Evolutionary conservation across 1,140 invertebrate species (phyloP).

Genomic region (Eriocheir sinensis): DNA sequence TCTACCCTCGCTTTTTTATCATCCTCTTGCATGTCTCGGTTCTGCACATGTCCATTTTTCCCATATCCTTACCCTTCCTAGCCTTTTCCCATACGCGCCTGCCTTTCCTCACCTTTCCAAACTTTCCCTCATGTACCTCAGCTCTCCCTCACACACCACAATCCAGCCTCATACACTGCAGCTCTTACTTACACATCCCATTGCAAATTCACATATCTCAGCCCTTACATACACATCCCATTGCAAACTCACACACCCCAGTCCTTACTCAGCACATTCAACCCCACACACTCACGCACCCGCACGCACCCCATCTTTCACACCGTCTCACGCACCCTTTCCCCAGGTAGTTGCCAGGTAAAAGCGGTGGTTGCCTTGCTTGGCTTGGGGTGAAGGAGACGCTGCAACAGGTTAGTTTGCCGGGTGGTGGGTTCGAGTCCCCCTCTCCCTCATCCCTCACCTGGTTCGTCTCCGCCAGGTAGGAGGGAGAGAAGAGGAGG

Average conservation of each 20-base stretch:
- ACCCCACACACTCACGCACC: background rate
- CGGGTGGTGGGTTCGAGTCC: background rate
- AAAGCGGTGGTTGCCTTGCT: background rate
- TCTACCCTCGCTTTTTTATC: too few species aligned
- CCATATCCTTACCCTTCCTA: too few species aligned
- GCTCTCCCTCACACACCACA: background rate
- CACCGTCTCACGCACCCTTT: too few species aligned
- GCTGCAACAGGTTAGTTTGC: background rate
- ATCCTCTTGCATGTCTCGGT: too few species aligned
- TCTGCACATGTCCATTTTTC: too few species aligned
- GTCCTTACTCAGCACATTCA: too few species aligned
- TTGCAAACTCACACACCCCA: too few species aligned
- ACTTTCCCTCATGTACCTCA: background rate
- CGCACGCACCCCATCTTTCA: too few species aligned
- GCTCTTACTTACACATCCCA: background rate
- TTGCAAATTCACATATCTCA: background rate
- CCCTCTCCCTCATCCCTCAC: background rate
- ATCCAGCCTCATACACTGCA: background rate
- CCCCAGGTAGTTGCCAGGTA: slow-evolving; percentile 1
- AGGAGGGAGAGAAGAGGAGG: background rate
- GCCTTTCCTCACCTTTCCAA: too few species aligned
- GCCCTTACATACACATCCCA: background rate
- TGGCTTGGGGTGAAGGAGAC: background rate
- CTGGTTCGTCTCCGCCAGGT: too few species aligned
- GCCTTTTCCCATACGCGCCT: too few species aligned